Conservation (phyloP, 2,888 invertebrate species). For the Boloria selene region DNA sequence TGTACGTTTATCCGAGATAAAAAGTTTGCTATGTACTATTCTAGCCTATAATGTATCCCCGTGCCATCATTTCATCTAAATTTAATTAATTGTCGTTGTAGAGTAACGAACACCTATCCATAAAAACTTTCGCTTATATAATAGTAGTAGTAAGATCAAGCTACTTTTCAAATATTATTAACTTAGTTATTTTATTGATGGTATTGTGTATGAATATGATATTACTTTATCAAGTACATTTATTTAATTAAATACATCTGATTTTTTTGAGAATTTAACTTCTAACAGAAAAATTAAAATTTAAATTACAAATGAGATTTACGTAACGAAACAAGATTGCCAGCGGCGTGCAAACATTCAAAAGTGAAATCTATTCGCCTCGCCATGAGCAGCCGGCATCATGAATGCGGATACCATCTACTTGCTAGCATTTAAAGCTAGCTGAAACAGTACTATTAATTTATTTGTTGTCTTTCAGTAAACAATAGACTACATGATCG, state of each 20-base stretch:
- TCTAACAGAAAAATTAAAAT: slow-evolving; percentile 6
- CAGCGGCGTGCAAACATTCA: slow-evolving; percentile 15
- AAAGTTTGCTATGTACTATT: too few species aligned
- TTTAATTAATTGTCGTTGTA: too few species aligned
- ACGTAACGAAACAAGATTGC: slow-evolving; percentile 12
- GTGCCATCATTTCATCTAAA: too few species aligned
- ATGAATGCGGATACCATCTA: slow-evolving; percentile 17
- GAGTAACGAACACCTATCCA: too few species aligned
- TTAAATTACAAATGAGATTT: slow-evolving; percentile 7
- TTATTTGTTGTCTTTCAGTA: slow-evolving; percentile 55
- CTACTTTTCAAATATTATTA: too few species aligned
- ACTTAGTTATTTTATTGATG: too few species aligned
- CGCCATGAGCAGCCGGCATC: slow-evolving; percentile 14
- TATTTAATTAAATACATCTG: background rate
- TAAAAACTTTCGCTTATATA: too few species aligned
- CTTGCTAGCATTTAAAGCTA: slow-evolving; percentile 12
- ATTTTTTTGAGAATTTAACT: background rate
- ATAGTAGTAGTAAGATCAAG: too few species aligned
- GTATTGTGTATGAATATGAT: too few species aligned
- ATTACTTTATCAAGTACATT: too few species aligned
- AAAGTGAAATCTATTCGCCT: slow-evolving; percentile 34
- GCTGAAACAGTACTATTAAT: slow-evolving; percentile 58
- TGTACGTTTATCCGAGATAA: too few species aligned
- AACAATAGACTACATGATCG: slow-evolving; percentile 64
- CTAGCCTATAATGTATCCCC: too few species aligned